Conservation (phyloP, 2,888 invertebrate species). For the Lymantria dispar region DNA sequence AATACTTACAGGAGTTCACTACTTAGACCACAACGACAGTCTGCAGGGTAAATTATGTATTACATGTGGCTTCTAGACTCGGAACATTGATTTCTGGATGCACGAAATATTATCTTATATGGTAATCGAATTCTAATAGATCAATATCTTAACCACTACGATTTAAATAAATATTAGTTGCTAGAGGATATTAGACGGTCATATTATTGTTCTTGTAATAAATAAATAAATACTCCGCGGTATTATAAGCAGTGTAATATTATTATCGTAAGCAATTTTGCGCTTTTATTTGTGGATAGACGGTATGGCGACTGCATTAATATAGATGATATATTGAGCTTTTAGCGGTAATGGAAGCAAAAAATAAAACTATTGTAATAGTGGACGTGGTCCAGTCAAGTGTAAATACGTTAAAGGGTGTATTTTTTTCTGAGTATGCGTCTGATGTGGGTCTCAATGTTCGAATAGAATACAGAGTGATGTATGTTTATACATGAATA, state of each 20-base stretch:
- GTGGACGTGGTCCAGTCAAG: conserved; percentile 5
- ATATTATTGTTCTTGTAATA: too few species aligned
- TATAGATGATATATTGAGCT: conserved; percentile 22
- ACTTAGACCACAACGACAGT: too few species aligned
- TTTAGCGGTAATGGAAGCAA: conserved; percentile 25
- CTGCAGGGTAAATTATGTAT: too few species aligned
- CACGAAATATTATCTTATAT: too few species aligned
- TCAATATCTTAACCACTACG: too few species aligned
- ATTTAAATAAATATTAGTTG: too few species aligned
- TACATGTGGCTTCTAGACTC: too few species aligned
- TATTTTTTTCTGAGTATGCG: conserved; percentile 1
- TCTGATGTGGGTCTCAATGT: conserved; percentile 5
- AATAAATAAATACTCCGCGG: not conserved
- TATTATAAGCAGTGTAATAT: not conserved
- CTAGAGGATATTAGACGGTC: too few species aligned
- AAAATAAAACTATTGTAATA: conserved; percentile 11
- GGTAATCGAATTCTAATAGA: too few species aligned
- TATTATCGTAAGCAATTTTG: not conserved
- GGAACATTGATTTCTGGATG: too few species aligned
- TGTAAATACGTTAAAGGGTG: conserved; percentile 1
- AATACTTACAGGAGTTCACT: too few species aligned
- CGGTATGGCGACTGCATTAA: conserved; percentile 13
- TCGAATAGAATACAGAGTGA: not conserved
- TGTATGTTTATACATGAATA: not conserved
- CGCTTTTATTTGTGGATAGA: conserved; percentile 10